phyloP scores from a whole-genome alignment of 2,888 invertebrate genomes.

The Mellilla xanthometata region DNA sequence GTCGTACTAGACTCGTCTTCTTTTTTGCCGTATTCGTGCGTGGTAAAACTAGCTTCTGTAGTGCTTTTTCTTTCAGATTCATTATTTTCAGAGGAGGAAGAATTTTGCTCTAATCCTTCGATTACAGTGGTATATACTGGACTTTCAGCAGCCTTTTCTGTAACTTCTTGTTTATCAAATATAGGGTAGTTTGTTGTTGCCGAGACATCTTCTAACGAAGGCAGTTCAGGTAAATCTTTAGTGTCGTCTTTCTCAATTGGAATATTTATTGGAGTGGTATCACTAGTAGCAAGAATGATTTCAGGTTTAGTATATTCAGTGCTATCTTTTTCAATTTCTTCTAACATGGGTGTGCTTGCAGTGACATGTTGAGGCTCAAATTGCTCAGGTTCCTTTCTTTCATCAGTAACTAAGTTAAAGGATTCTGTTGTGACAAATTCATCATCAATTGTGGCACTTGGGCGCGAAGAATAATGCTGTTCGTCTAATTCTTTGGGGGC shows the following conservation, averaged over 20 bases:
- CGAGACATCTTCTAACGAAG: constrained; percentile 1
- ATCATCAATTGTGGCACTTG: constrained; percentile 26
- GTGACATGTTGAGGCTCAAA: constrained; percentile 19
- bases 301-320: constrained; percentile 21
- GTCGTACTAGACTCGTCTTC: constrained; percentile 27
- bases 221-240: constrained; percentile 3
- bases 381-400: constrained; percentile 11
- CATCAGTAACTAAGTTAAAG: constrained; percentile 15
- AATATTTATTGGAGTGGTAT: constrained; percentile 12
- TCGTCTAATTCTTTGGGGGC: constrained; percentile 1
- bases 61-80: constrained; percentile 35
- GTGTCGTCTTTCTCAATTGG: constrained; percentile 4
- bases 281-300: constrained; percentile 12
- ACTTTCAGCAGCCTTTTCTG: constrained; percentile 1
- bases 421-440: constrained; percentile 29
- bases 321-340: constrained; percentile 37
- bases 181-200: constrained; percentile 9
- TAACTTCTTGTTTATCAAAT: constrained; percentile 11
- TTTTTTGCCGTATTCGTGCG: constrained; percentile 1
- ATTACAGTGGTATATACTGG: not conserved
- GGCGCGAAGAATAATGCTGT: constrained; percentile 13
- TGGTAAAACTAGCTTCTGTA: constrained; percentile 12
- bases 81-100: constrained; percentile 11
- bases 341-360: constrained; percentile 32
- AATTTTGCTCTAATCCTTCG: constrained; percentile 6